These are phyloP conservation scores for Acanthococcus lagerstroemiae DNA, from an alignment of 2,888 invertebrate genomes.

Conservation along the genomic window DNA sequence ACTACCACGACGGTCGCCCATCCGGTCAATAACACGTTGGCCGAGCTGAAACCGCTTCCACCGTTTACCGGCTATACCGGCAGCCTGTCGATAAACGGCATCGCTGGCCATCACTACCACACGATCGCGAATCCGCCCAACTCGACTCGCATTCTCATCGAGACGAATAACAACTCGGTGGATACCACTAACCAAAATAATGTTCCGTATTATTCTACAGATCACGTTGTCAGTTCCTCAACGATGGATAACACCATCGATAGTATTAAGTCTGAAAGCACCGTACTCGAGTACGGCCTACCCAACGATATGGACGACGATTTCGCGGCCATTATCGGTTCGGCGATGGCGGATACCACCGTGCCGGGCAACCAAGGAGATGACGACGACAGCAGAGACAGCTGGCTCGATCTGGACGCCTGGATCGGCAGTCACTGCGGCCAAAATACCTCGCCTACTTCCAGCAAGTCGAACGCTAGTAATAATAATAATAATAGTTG, in stretches of 20 bases:
- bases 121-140: conserved; percentile 54
- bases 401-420: conserved; percentile 80
- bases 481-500: neutral
- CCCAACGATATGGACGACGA: conserved; percentile 59
- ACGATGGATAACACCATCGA: conserved; percentile 41
- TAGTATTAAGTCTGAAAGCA: conserved; percentile 39
- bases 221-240: conserved; percentile 45
- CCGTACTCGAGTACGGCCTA: conserved; percentile 38
- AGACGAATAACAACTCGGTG: conserved; percentile 54
- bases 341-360: conserved; percentile 63
- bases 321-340: conserved; percentile 76
- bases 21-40: conserved; percentile 42
- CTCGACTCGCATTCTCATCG: conserved; percentile 39
- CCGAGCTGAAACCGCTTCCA: conserved; percentile 74
- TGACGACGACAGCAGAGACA: conserved; percentile 57
- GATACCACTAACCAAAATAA: conserved; percentile 43
- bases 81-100: conserved; percentile 75
- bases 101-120: conserved; percentile 78
- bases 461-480: conserved; percentile 2
- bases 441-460: conserved; percentile 44
- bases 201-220: conserved; percentile 38
- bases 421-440: conserved; percentile 76
- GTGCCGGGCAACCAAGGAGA: conserved; percentile 57
- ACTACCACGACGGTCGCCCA: conserved; percentile 32
- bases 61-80: conserved; percentile 80